A percentile compares a stretch with the other conserved stretches of the same genome.
Conservation (phyloP, 2,113 vertebrate species). For the Dryoscopus gambensis region DNA sequence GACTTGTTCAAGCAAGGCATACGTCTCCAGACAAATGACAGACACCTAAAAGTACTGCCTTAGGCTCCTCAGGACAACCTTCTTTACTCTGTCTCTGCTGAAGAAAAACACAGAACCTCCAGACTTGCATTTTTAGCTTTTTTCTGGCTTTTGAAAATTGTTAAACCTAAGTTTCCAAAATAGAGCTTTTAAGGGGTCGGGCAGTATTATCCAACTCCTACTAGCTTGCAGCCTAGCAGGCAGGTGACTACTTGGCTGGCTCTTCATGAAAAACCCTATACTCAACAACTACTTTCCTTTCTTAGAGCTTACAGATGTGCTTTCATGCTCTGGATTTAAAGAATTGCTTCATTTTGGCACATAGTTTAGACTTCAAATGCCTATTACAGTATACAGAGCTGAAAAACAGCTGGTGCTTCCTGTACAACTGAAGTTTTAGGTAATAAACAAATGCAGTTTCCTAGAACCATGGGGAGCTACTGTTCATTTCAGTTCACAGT, state of each 20-base stretch:
- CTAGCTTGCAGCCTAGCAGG: not conserved
- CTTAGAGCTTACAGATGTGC: not conserved
- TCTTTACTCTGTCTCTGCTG: not conserved
- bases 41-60: not conserved
- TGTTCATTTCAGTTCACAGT: not conserved
- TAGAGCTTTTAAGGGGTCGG: not conserved
- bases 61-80: not conserved
- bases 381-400: not conserved
- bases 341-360: not conserved
- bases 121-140: not conserved
- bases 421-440: not conserved
- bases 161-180: not conserved
- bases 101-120: not conserved
- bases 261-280: not conserved
- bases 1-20: not conserved
- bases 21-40: fast-evolving
- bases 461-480: not conserved
- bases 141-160: not conserved
- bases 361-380: not conserved
- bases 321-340: not conserved
- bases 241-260: not conserved
- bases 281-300: not conserved
- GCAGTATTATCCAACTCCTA: not conserved
- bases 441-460: not conserved
- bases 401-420: not conserved